Conservation (phyloP, 1,140 invertebrate genomes). For the Trissolcus basalis region DNA sequence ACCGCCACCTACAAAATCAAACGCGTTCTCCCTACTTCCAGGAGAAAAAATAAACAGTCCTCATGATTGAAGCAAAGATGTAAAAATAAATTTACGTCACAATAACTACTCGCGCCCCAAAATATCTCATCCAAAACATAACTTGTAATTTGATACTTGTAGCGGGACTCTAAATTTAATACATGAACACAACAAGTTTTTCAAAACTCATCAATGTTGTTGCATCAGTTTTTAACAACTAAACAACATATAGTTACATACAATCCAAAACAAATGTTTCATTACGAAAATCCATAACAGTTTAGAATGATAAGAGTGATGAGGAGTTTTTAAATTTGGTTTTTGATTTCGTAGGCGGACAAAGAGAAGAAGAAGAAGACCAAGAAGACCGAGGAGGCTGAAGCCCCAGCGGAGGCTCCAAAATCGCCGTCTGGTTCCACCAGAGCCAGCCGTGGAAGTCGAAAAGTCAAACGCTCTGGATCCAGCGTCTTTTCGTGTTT, state of each 20-base stretch:
- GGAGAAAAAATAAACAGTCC: background rate
- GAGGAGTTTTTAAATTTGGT: background rate
- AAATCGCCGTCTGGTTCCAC: conserved; percentile 79
- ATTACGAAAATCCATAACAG: background rate
- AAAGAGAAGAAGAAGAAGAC: conserved; percentile 12
- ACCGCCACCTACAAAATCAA: conserved; percentile 1
- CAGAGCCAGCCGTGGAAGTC: conserved; percentile 87
- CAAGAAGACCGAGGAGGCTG: background rate
- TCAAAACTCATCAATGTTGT: too few relatives aligned
- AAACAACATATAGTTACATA: too few relatives aligned
- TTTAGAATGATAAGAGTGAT: background rate
- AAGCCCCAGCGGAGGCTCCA: conserved; percentile 68
- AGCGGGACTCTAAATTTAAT: background rate
- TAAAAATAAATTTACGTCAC: conserved; percentile 3
- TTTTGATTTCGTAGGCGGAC: conserved; percentile 9
- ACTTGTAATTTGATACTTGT: conserved; percentile 1
- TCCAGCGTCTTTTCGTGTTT: conserved; percentile 98
- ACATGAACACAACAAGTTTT: background rate
- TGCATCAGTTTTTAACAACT: too few relatives aligned
- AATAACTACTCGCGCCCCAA: conserved; percentile 6
- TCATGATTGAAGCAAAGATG: background rate
- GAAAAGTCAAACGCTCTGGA: conserved; percentile 87
- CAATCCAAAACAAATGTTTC: background rate
- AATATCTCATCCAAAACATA: background rate
- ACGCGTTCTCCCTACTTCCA: background rate